Percentiles rank a stretch among this genome's conserved stretches.
These are phyloP conservation scores for Hyppa rectilinea DNA, from an alignment of 2,888 invertebrate species.

Conservation along the genomic window DNA sequence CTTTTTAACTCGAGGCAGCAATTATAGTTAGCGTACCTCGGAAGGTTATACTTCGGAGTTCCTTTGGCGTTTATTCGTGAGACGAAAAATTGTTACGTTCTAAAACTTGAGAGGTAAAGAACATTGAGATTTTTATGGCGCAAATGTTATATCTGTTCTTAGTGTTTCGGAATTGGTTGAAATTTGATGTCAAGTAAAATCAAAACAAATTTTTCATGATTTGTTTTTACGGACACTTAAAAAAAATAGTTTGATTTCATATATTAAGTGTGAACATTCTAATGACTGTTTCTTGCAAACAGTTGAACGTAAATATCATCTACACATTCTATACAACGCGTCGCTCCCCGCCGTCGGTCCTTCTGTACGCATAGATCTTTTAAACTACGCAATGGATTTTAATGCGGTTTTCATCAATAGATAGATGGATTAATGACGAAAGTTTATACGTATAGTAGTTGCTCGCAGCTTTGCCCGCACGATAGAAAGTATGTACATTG, in stretches of 20 bases:
- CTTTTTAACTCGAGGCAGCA: conserved; percentile 87
- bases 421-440: no score
- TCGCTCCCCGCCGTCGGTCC: no score
- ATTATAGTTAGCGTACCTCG: conserved; percentile 86
- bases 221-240: neutral
- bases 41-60: conserved; percentile 81
- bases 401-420: no score
- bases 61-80: conserved; percentile 60
- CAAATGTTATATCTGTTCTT: conserved; percentile 5
- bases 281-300: neutral
- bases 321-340: no score
- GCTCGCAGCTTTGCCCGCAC: no score
- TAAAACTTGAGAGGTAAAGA: conserved; percentile 39
- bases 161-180: conserved; percentile 10
- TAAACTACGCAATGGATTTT: no score
- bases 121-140: conserved; percentile 25
- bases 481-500: no score
- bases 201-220: neutral
- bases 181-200: neutral
- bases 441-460: no score
- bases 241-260: neutral
- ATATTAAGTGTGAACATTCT: neutral
- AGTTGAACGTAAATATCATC: neutral
- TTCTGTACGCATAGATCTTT: no score
- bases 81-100: conserved; percentile 53